Base-by-base conservation (phyloP, 64 coral and sea anemone species). In the Cladopsammia gracilis region DNA sequence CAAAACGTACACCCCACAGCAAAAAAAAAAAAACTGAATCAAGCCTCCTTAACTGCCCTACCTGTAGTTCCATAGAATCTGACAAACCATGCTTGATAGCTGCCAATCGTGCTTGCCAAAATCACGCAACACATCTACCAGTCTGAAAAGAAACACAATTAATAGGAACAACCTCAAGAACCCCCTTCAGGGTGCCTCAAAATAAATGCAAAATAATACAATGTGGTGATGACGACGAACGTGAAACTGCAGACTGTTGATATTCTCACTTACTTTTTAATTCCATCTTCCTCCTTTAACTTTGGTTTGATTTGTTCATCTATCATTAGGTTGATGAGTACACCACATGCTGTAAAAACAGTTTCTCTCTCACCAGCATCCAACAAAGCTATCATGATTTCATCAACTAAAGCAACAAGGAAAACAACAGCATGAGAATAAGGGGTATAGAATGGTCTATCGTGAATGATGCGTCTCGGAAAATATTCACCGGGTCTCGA, bases 31-130 rank as follows among this genome's bases (percentile, higher is more conserved):
- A 34, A 34, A 34, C 0, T 34, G 34, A 34, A 2, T 34, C 34
- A 34, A 34, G 34, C 34, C 34, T 34, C 53, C 53, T 56, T 20
- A 67, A 62, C 51, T 66, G 7, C 73, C 75, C 25, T 25, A 99
- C 98, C 98, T 94, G 79, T 96, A 99, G 61, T 99, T 99, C 98
- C 98, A 99, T 16, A 99, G 72, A 6, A 95, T 99, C 78, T 99
- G 98, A 70, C 98, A 99, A 16, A 99, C 98, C 98, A 99, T 99
- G 61, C 88, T 87, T 88, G 98, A 93, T 45, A 99, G 62, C 77
- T 99, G 98, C 98, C 98, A 99, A 73, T 99, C 98, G 92, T 96
- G 90, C 54, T 99, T 99, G 22, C 98, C 98, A 94, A 99, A 99
- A 78, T 99, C 98, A 88, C 87, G 91, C 22, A 99, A 85, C 48